Evolutionary conservation across 2,113 vertebrate genomes (phyloP).

Genomic region (Xerus inauris): DNA sequence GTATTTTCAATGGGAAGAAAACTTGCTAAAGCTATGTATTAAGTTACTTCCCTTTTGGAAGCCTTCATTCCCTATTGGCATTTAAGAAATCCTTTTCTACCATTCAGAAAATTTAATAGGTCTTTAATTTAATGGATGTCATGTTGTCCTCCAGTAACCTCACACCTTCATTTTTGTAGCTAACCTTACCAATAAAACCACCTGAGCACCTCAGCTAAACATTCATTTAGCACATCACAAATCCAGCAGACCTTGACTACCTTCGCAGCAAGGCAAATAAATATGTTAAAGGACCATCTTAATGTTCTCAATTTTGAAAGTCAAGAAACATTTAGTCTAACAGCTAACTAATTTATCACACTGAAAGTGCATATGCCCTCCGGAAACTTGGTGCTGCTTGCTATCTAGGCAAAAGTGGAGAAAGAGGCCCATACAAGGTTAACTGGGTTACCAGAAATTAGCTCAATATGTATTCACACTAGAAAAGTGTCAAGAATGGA

Average conservation of each 20-base stretch:
- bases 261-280: conserved; percentile 73
- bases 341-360: conserved; percentile 61
- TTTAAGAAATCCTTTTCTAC: conserved; percentile 67
- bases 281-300: conserved; percentile 40
- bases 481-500: background rate
- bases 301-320: conserved; percentile 67
- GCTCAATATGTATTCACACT: background rate
- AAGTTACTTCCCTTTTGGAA: conserved; percentile 60
- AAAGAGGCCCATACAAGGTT: background rate
- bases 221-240: conserved; percentile 75
- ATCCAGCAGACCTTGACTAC: conserved; percentile 69
- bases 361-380: conserved; percentile 17
- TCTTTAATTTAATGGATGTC: conserved; percentile 80
- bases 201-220: conserved; percentile 74
- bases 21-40: conserved; percentile 49
- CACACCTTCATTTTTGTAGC: conserved; percentile 72
- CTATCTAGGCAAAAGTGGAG: background rate
- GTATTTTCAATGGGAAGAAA: conserved; percentile 63
- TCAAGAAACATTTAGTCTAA: conserved; percentile 74
- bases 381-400: conserved; percentile 1
- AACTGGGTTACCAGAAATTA: background rate
- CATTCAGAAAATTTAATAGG: conserved; percentile 72
- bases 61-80: conserved; percentile 11
- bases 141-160: conserved; percentile 76
- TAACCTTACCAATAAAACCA: conserved; percentile 83